A percentile compares a stretch with the other conserved stretches of the same genome.
phyloP scores from a whole-genome alignment of 2,888 invertebrate species.

The Hofmannophila pseudospretella region DNA sequence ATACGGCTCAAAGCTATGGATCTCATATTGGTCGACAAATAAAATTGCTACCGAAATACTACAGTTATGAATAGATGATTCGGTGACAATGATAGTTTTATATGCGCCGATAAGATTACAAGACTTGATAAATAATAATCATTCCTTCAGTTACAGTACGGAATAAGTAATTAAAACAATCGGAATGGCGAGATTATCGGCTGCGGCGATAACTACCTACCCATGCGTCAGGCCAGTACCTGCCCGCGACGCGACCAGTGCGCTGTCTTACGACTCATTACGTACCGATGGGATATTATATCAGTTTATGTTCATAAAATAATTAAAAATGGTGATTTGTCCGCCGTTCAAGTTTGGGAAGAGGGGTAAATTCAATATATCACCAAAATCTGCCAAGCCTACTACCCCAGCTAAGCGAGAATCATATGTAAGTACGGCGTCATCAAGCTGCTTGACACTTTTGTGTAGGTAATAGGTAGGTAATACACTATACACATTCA shows the following conservation, averaged over 20 bases:
- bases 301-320: slow-evolving; percentile 6
- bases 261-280: slow-evolving; percentile 3
- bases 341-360: slow-evolving; percentile 63
- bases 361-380: slow-evolving; percentile 57
- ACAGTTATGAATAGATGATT: slow-evolving; percentile 38
- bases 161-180: slow-evolving; percentile 72
- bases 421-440: slow-evolving; percentile 1
- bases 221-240: slow-evolving; percentile 44
- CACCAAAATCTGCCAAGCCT: not conserved
- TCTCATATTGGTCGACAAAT: too few relatives aligned
- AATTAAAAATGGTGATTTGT: slow-evolving; percentile 58
- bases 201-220: slow-evolving; percentile 57
- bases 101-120: slow-evolving; percentile 68
- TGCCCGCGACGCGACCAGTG: slow-evolving; percentile 60
- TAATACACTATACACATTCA: too few relatives aligned
- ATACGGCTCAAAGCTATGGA: too few relatives aligned
- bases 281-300: slow-evolving; percentile 2
- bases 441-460: not conserved
- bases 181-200: slow-evolving; percentile 66
- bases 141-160: slow-evolving; percentile 58
- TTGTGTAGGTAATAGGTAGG: too few relatives aligned
- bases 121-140: slow-evolving; percentile 63
- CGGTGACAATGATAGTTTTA: slow-evolving; percentile 51
- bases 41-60: not conserved
- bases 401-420: not conserved